Evolutionary conservation across 1,140 invertebrate species (phyloP).

Genomic region (Brachionus sp.): DNA sequence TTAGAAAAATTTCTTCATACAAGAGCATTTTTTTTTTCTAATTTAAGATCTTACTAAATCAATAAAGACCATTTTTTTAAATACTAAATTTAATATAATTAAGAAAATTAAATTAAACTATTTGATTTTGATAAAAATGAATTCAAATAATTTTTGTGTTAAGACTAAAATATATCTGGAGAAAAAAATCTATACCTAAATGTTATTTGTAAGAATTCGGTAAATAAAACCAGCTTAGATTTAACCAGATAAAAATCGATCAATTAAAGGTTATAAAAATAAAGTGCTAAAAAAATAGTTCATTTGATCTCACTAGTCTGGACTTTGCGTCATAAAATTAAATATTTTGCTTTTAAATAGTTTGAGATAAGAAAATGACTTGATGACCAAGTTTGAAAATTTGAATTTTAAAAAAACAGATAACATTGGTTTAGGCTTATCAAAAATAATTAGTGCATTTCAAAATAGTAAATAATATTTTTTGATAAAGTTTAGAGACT

Average conservation of each 20-base stretch:
- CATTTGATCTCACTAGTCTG: not conserved
- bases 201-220: not conserved
- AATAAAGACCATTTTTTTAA: not conserved
- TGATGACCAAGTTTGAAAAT: not conserved
- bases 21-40: not conserved
- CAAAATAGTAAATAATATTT: slow-evolving; percentile 2
- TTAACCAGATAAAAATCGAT: not conserved
- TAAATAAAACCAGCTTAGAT: not conserved
- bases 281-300: not conserved
- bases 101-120: not conserved
- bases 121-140: not conserved
- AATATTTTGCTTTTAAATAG: not conserved
- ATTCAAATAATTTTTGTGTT: not conserved
- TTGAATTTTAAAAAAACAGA: slow-evolving; percentile 8
- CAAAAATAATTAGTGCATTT: slow-evolving; percentile 32
- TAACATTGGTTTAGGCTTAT: not conserved
- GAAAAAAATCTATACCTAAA: not conserved
- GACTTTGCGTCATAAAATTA: slow-evolving; percentile 8
- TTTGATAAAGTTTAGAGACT: slow-evolving; percentile 1
- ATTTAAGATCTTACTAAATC: not conserved
- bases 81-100: too few relatives aligned
- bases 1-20: not conserved
- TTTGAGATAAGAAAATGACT: not conserved
- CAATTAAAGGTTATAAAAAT: not conserved
- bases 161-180: not conserved